Conservation (phyloP, 2,888 invertebrate genomes). For the Glyphotaelius pellucidus region DNA sequence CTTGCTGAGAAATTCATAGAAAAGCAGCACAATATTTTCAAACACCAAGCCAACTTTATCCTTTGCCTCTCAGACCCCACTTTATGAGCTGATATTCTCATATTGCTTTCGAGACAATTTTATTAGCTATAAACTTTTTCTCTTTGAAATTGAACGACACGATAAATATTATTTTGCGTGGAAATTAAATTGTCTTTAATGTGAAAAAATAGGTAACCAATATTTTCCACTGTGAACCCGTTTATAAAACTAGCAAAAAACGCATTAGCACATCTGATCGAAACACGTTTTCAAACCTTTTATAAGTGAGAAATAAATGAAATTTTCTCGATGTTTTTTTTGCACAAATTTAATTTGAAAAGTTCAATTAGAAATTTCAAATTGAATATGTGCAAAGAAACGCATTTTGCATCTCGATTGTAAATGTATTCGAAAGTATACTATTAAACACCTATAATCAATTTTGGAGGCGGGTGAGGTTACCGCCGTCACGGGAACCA, state of each 20-base stretch:
- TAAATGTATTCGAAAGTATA: too few species aligned
- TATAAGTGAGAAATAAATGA: too few species aligned
- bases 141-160: neutral
- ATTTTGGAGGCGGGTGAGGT: too few species aligned
- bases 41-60: neutral
- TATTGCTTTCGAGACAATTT: neutral
- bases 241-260: neutral
- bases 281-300: too few species aligned
- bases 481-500: too few species aligned
- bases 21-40: neutral
- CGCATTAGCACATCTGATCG: too few species aligned
- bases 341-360: too few species aligned
- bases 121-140: neutral
- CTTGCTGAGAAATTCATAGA: neutral
- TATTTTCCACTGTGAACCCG: neutral
- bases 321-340: too few species aligned
- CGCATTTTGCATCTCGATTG: too few species aligned
- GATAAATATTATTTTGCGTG: neutral
- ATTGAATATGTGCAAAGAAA: too few species aligned
- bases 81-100: neutral
- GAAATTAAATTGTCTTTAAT: neutral
- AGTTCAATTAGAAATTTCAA: too few species aligned
- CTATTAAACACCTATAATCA: too few species aligned
- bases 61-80: neutral
- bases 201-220: neutral